A percentile compares a stretch with the other conserved stretches of the same genome.
phyloP scores from a whole-genome alignment of 2,888 invertebrate genomes.

The Labia minor region DNA sequence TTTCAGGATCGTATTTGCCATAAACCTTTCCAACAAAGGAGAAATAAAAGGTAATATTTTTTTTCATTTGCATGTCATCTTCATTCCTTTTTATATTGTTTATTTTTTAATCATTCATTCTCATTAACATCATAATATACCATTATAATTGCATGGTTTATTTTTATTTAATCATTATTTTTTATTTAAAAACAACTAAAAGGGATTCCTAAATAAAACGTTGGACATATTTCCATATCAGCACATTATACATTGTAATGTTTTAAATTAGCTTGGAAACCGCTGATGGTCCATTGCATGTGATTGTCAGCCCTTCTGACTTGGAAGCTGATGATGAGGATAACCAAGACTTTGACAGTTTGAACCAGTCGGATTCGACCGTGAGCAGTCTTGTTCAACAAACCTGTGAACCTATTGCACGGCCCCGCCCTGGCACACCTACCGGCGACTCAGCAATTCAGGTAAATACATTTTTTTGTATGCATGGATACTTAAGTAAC shows the following conservation, averaged over 20 bases:
- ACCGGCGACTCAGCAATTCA: slow-evolving; percentile 36
- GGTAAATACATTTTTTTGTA: slow-evolving; percentile 28
- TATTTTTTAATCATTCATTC: not conserved
- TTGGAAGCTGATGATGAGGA: slow-evolving; percentile 50
- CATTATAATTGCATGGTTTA: not conserved
- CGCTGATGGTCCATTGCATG: not conserved
- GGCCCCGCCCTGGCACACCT: slow-evolving; percentile 35
- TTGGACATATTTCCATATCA: not conserved
- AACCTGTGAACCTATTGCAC: slow-evolving; percentile 22
- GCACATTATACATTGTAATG: not conserved
- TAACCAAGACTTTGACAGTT: slow-evolving; percentile 43
- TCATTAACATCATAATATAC: no score
- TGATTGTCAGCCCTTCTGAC: slow-evolving; percentile 42
- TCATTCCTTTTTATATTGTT: not conserved
- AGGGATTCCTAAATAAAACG: no score
- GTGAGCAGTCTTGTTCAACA: slow-evolving; percentile 29
- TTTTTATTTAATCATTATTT: no score
- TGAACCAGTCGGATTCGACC: slow-evolving; percentile 39
- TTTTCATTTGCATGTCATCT: not conserved
- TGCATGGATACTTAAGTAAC: slow-evolving; percentile 8
- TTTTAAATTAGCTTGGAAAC: slow-evolving; percentile 2
- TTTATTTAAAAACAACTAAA: no score
- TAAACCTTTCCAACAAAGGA: slow-evolving; percentile 36
- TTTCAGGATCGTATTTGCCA: slow-evolving; percentile 33
- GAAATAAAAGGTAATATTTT: slow-evolving; percentile 38